Base-by-base conservation (phyloP, 2,797 vertebrate genomes). In the Philypnodon macrostomus region DNA sequence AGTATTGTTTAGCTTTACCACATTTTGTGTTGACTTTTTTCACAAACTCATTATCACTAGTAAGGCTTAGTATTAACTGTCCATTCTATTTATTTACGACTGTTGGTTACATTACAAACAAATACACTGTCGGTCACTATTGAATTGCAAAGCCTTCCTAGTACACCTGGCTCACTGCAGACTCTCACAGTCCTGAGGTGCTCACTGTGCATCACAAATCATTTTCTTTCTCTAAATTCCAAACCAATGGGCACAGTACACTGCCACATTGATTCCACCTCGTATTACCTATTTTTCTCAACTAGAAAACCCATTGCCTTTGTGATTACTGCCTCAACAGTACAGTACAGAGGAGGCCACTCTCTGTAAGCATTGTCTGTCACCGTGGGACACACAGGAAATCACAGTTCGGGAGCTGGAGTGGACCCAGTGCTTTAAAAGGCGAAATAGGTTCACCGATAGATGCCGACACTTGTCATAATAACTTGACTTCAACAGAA, bases 281-380 rank as follows among this genome's bases (percentile, higher is more conserved):
- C 17, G 18, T 52, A 56, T 65, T 63, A 59, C 53, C 62, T 41
- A 49, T 63, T 74, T 72, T 63, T 59, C 59, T 60, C 58, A 65
- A 49, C 52, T 60, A 50, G 59, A 70, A 67, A 80, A 67, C 35
- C 42, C 23, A 59, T 52, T 63, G 59, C 38, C 54, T 58, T 45
- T 49, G 55, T 68, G 61, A 63, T 75, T 63, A 61, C 54, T 53
- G 59, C 53, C 26, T 59, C 55, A 55, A 63, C 63, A 36, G 49
- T 47, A 18, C 9, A 4, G 56, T 36, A 26, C 36, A 24, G 12
- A 66, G 47, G 58, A 23, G 47, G 16, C 26, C 15, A 23, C 51
- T 70, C 52, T 53, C 12, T 3, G 8, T 59, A 37, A 34, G 53
- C 38, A 48, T 30, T 69, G 27, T 46, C 60, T 67, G 55, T 58